Evolutionary conservation across 2,113 vertebrate genomes (phyloP).

Genomic region (Ascaphus truei): DNA sequence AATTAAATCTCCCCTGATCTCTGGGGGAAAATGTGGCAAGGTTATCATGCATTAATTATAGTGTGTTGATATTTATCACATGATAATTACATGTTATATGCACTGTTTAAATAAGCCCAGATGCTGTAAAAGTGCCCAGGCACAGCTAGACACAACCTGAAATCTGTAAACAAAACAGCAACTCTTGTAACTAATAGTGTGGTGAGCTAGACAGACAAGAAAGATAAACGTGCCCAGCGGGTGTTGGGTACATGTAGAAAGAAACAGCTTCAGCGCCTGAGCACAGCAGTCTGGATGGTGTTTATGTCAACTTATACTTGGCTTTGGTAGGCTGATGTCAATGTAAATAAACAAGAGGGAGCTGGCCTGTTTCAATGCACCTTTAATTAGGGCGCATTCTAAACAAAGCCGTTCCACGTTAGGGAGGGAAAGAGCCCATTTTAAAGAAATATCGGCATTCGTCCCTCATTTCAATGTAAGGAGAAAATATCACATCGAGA

Average conservation of each 20-base stretch:
- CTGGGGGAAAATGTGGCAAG: neutral
- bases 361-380: neutral
- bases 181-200: neutral
- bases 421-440: no score
- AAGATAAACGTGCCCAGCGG: neutral
- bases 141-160: slow-evolving; percentile 17
- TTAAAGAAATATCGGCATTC: no score
- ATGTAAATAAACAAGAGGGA: slow-evolving; percentile 1
- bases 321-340: neutral
- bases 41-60: slow-evolving; percentile 20
- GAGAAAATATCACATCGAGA: no score
- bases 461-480: no score
- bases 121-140: slow-evolving; percentile 18
- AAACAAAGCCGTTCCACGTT: no score
- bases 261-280: neutral
- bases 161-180: neutral
- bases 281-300: neutral
- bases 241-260: slow-evolving; percentile 2
- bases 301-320: slow-evolving; percentile 1
- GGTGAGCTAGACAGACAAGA: neutral
- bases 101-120: slow-evolving; percentile 6
- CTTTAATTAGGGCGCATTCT: slow-evolving; percentile 11
- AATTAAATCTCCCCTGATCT: slow-evolving; percentile 11
- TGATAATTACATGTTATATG: slow-evolving; percentile 20
- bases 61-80: slow-evolving; percentile 5